Base-by-base conservation (phyloP, 92 coral and sea anemone species). In the Siderastrea radians region DNA sequence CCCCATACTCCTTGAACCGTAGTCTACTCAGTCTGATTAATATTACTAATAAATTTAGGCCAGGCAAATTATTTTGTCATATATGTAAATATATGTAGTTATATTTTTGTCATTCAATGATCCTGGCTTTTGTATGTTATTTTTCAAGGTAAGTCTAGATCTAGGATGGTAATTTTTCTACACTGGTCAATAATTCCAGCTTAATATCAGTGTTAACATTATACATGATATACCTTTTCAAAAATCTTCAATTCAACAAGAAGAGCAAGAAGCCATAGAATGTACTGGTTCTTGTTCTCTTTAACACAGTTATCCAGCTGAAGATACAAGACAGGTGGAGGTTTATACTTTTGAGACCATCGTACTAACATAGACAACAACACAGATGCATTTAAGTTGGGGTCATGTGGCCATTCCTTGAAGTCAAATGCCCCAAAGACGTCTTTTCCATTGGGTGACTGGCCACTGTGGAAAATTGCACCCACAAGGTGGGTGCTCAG, bases 331-430 rank as follows among this genome's bases (percentile, higher is more conserved):
- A 78, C 90, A 38, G 92, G 85, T 26, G 96, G 91, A 7, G 84
- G 74, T 8, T 89, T 77, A 82, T 79, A 47, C 8, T 65, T 72
- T 15, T 87, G 54, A 66, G 72, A 26, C 94, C 86, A 83, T 4
- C 60, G 4, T 8, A 62, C 51, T 5, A 82, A 68, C 46, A 83
- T 62, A 17, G 16, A 48, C 6, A 85, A 73, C 9, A 78, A 80
- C 19, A 93, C 88, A 12, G 77, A 74, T 3, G 74, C 60, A 1
- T 84, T 93, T 14, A 87, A 55, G 51, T 93, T 93, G 5, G 94
- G 69, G 75, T 93, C 96, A 87, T 90, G 96, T 0, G 86, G 88
- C 78, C 85, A 87, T 70, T 93, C 81, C 13, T 77, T 71, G 8
- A 80, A 63, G 50, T 93, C 93, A 74, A 93, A 93, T 2, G 52